Evolutionary conservation across 2,888 invertebrate species (phyloP).

Genomic region (Electrophaes corylata): DNA sequence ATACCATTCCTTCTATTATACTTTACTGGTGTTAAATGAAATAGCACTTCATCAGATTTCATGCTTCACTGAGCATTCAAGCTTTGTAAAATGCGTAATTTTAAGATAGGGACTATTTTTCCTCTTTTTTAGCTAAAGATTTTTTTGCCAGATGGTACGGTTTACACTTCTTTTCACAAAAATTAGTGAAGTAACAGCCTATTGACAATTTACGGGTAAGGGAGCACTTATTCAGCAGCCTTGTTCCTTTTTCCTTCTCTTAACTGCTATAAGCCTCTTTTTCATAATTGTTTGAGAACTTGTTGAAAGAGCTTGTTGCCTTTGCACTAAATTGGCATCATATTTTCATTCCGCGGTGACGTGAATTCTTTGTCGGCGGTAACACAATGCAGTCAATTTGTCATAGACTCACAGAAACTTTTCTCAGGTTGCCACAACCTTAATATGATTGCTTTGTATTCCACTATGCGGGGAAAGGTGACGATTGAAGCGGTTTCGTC

Average conservation of each 20-base stretch:
- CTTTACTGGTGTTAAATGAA: not conserved
- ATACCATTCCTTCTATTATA: not conserved
- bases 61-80: not conserved
- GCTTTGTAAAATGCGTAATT: not conserved
- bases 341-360: slow-evolving; percentile 48
- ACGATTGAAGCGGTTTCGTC: slow-evolving; percentile 69
- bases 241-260: slow-evolving; percentile 27
- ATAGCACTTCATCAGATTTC: not conserved
- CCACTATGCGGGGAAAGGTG: slow-evolving; percentile 62
- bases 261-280: slow-evolving; percentile 36
- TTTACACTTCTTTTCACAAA: slow-evolving; percentile 24
- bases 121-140: not conserved
- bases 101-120: not conserved
- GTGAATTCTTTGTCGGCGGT: slow-evolving; percentile 42
- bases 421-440: slow-evolving; percentile 63
- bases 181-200: slow-evolving; percentile 22
- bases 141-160: slow-evolving; percentile 11
- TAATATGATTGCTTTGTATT: slow-evolving; percentile 77
- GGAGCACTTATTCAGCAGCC: slow-evolving; percentile 16
- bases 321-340: slow-evolving; percentile 44
- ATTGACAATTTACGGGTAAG: slow-evolving; percentile 21
- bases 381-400: slow-evolving; percentile 75
- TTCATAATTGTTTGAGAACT: slow-evolving; percentile 43
- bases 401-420: slow-evolving; percentile 61
- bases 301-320: slow-evolving; percentile 47